phyloP scores from a whole-genome alignment of 2,888 invertebrate genomes.

The Phragmatobia fuliginosa region DNA sequence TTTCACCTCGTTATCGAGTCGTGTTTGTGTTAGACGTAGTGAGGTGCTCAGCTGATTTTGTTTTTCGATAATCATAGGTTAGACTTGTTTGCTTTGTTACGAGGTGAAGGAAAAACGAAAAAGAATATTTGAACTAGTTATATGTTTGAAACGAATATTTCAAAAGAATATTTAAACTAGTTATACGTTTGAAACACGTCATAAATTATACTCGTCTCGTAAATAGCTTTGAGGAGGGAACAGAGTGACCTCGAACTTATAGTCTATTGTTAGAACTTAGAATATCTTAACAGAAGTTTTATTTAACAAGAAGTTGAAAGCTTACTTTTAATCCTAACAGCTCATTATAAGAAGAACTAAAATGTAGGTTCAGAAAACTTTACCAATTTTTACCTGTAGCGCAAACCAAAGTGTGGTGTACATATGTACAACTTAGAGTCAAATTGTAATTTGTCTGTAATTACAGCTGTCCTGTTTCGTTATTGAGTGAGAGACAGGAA shows the following conservation, averaged over 20 bases:
- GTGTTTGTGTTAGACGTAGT: conserved; percentile 85
- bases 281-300: background rate
- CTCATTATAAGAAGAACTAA: background rate
- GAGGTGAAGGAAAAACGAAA: conserved; percentile 20
- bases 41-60: conserved; percentile 55
- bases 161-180: conserved; percentile 9
- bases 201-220: conserved; percentile 6
- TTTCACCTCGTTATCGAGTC: conserved; percentile 87
- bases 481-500: no score
- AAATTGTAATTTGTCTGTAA: no score
- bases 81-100: conserved; percentile 51
- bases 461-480: no score
- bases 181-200: conserved; percentile 6
- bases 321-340: background rate
- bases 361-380: background rate
- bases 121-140: conserved; percentile 10
- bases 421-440: no score
- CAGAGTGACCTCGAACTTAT: background rate
- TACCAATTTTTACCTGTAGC: background rate
- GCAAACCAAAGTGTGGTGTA: background rate
- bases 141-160: conserved; percentile 8
- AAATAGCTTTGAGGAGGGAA: background rate
- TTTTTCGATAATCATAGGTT: conserved; percentile 61
- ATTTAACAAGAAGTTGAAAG: background rate
- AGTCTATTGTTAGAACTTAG: background rate